Percentiles rank a stretch among this genome's conserved stretches.
These are phyloP conservation scores for Nephrocerus scutellatus DNA, from an alignment of 2,888 invertebrate species.

Conservation along the genomic window DNA sequence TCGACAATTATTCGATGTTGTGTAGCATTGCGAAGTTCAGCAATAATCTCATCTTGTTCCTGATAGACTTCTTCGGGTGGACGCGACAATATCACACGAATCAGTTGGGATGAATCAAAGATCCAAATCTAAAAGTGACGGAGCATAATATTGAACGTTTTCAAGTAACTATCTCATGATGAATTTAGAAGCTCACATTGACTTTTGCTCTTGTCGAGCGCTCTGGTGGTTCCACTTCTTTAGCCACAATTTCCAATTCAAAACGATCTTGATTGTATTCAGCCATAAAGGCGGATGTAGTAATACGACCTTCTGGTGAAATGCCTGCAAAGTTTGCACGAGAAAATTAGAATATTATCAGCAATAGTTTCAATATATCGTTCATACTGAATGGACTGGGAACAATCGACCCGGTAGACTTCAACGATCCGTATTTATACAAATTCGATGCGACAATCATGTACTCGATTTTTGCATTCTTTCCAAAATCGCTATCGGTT, in stretches of 20 bases:
- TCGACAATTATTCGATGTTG: conserved; percentile 72
- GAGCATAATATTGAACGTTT: not conserved
- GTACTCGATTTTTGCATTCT: conserved; percentile 76
- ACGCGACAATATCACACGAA: conserved; percentile 75
- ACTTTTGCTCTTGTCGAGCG: conserved; percentile 69
- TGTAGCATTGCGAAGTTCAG: conserved; percentile 68
- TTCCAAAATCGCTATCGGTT: conserved; percentile 72
- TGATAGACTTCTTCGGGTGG: conserved; percentile 69
- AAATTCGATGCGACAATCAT: conserved; percentile 74
- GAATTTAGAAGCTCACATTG: conserved; percentile 56
- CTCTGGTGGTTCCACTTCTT: conserved; percentile 72
- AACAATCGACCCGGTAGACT: conserved; percentile 76
- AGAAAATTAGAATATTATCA: not conserved
- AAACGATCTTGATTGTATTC: conserved; percentile 87
- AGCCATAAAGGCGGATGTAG: conserved; percentile 73
- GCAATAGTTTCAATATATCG: not conserved
- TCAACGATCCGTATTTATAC: conserved; percentile 68
- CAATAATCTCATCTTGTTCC: conserved; percentile 63
- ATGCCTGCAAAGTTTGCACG: conserved; percentile 36
- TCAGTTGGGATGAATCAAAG: conserved; percentile 74
- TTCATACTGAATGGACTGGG: conserved; percentile 70
- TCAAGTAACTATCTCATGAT: not conserved
- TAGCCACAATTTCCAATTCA: conserved; percentile 73
- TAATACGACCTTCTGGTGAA: conserved; percentile 43
- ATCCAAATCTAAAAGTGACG: conserved; percentile 68